phyloP scores from a whole-genome alignment of 2,888 invertebrate genomes.

The Agrypnus murinus region DNA sequence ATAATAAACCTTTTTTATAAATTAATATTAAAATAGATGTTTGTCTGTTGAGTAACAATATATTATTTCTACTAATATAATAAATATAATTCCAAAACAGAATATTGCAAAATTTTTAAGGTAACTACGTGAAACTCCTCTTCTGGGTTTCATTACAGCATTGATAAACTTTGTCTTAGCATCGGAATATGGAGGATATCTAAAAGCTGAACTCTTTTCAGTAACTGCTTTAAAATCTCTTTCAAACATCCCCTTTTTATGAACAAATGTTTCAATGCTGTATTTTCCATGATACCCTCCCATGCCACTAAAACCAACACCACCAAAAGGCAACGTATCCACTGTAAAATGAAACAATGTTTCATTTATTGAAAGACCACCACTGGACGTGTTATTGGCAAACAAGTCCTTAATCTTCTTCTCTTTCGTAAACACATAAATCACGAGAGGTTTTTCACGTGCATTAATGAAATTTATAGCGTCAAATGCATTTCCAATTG shows the following conservation, averaged over 20 bases:
- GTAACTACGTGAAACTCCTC: too few species aligned
- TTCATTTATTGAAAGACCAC: constrained; percentile 90
- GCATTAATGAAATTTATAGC: constrained; percentile 93
- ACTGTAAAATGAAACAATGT: constrained; percentile 89
- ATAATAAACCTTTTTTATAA: too few species aligned
- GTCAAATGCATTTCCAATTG: constrained; percentile 87
- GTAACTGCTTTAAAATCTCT: constrained; percentile 80
- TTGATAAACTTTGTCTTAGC: constrained; percentile 49
- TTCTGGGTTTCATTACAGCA: constrained; percentile 78
- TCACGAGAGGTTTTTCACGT: constrained; percentile 91
- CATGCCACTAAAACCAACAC: constrained; percentile 96
- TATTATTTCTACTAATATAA: constrained; percentile 60
- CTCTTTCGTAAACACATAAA: constrained; percentile 89
- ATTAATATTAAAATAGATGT: constrained; percentile 18
- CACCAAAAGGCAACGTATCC: constrained; percentile 96
- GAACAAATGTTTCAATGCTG: constrained; percentile 94
- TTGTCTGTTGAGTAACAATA: constrained; percentile 75
- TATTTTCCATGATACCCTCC: constrained; percentile 94
- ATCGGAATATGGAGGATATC: constrained; percentile 86
- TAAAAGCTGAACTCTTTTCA: constrained; percentile 79
- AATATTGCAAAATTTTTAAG: constrained; percentile 38
- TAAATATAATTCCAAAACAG: constrained; percentile 33
- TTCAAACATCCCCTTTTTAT: constrained; percentile 88
- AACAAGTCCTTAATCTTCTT: constrained; percentile 76
- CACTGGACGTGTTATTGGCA: constrained; percentile 83